Evolutionary conservation across 2,888 invertebrate species (phyloP), one percentile per base, ranked within the genome.

Genomic region (Heliconius charithonia): DNA sequence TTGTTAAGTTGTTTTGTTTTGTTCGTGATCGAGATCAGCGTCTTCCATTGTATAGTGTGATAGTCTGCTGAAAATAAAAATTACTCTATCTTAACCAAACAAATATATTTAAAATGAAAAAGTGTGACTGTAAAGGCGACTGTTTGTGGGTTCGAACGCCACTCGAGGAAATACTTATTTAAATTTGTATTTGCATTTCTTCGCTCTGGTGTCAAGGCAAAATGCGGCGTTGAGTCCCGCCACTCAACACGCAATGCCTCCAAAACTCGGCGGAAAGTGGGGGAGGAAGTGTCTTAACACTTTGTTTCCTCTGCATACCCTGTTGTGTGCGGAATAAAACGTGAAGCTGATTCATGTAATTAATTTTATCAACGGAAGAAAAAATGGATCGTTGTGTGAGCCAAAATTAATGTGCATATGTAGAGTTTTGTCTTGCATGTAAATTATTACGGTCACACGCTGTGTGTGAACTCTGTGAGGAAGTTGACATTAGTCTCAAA

Each of bases 1-100:
- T 89, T 84, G 82, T 82, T 80, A 67, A 75, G 77, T 78, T 79
- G 71, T 75, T 81, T 81, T 82, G 82, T 81, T 83, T 73, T 77
- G 82, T 77, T 81, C 77, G 74, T 81, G 75, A 78, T 78, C 65
- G 78, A 77, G 82, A 79, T 78, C 76, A 79, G 77, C 80, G 78
- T 80, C 73, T 69, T 27, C 27, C 66, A 81, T 80, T 81, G 69
- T 78, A 70, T 72, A 82, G 66, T 81, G 66, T 74, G 77, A 67
- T 77, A 27, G n/a, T 72, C 51, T 76, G 77, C 75, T 27, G 32
- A 66, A 73, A 25, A 66, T 59, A 45, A 45, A 66, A 51, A 66
- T 16, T 2, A 32, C 27, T 45, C 1, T 7, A 22, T 45, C 66
- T 19, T 29, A 51, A 12, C 25, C 12, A 4, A 22, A 19, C 1